Evolutionary conservation across 2,113 vertebrate species (phyloP).

Genomic region (Corythaixoides concolor): DNA sequence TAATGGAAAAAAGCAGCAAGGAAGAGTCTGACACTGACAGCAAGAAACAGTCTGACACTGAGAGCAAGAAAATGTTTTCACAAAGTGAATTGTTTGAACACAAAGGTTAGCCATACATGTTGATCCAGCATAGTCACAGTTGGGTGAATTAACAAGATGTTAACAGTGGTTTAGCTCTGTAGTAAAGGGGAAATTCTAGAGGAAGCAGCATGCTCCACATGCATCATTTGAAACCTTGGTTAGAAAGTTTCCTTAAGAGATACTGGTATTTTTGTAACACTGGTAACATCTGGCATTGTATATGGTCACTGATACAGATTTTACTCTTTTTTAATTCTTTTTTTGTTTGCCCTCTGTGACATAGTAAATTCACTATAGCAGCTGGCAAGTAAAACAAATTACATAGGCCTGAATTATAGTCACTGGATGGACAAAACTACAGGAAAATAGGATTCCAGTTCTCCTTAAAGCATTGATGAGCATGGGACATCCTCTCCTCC

Average conservation of each 20-base stretch:
- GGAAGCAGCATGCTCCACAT: not conserved
- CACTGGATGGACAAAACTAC: not conserved
- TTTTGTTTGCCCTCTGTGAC: not conserved
- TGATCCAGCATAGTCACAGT: not conserved
- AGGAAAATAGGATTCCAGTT: not conserved
- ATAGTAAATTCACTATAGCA: not conserved
- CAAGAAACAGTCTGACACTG: not conserved
- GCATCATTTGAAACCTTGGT: not conserved
- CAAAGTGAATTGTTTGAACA: not conserved
- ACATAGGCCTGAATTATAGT: not conserved
- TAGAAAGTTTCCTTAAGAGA: not conserved
- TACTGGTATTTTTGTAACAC: not conserved
- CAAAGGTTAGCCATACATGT: not conserved
- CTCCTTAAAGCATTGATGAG: not conserved
- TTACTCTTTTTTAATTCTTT: not conserved
- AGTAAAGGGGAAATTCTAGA: not conserved
- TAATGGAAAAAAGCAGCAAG: not conserved
- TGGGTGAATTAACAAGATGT: not conserved
- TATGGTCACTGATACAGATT: not conserved
- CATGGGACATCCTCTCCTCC: not conserved
- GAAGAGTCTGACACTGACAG: not conserved
- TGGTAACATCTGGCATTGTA: not conserved
- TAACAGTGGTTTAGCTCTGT: not conserved
- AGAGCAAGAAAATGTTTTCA: not conserved
- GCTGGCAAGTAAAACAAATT: not conserved